Conservation (phyloP, 2,888 invertebrate species). For the Eurytoma adleriae region DNA sequence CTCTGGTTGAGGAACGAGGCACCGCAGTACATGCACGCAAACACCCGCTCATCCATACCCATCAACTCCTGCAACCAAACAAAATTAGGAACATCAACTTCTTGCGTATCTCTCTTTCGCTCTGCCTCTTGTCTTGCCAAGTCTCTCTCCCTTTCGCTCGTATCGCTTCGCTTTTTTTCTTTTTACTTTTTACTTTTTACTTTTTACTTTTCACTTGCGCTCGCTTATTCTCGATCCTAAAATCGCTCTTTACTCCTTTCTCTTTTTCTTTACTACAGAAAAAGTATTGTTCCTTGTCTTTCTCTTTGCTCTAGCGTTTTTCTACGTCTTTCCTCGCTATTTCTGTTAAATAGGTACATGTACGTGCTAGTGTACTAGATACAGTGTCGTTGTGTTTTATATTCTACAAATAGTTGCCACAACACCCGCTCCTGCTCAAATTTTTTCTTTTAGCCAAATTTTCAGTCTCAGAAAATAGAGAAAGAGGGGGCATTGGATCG, state of each 20-base stretch:
- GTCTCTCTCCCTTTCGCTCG: constrained; percentile 4
- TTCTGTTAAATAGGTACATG: constrained; percentile 27
- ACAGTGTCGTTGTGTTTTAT: constrained; percentile 48
- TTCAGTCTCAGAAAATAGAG: constrained; percentile 20
- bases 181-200: background rate
- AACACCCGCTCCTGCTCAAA: background rate
- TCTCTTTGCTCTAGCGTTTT: constrained; percentile 58
- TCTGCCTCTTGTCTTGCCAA: constrained; percentile 1
- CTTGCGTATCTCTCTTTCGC: constrained; percentile 78
- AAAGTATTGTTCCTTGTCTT: constrained; percentile 56
- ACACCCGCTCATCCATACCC: constrained; percentile 86
- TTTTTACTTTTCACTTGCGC: constrained; percentile 5
- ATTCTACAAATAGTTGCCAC: background rate
- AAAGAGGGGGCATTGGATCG: constrained; percentile 4
- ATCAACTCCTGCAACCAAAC: constrained; percentile 94
- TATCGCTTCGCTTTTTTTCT: background rate
- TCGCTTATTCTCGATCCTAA: background rate
- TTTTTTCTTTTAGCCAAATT: constrained; percentile 8
- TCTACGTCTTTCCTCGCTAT: constrained; percentile 25
- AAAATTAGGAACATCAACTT: constrained; percentile 90
- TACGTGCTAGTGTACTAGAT: constrained; percentile 53
- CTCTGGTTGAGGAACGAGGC: constrained; percentile 92
- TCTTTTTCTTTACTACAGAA: constrained; percentile 12
- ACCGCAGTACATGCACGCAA: constrained; percentile 93
- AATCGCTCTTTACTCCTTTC: constrained; percentile 1